phyloP scores from a whole-genome alignment of 2,113 vertebrate species.

The Nansenia antarctica region DNA sequence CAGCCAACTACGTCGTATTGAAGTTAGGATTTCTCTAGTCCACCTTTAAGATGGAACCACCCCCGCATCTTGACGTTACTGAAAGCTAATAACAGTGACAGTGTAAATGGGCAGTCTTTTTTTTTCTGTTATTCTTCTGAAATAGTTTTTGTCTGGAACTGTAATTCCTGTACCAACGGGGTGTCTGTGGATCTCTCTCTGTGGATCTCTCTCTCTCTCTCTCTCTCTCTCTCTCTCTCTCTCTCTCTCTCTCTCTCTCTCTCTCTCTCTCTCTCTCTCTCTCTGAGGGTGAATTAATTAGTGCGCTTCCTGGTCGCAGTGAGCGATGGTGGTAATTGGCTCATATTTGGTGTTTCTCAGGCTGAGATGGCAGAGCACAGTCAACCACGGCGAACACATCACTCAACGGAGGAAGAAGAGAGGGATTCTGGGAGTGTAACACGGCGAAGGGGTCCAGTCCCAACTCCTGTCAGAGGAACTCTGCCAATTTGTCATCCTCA shows the following conservation, averaged over 20 bases:
- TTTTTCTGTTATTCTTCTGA: too few species aligned
- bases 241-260: slow-evolving; percentile 49
- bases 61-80: too few species aligned
- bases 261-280: slow-evolving; percentile 49
- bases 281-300: slow-evolving; percentile 74
- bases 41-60: too few species aligned
- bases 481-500: slow-evolving; percentile 56
- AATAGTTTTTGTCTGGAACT: neutral
- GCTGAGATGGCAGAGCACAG: slow-evolving; percentile 41
- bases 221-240: slow-evolving; percentile 35
- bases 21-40: too few species aligned
- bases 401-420: slow-evolving; percentile 59
- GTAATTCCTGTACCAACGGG: neutral
- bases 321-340: slow-evolving; percentile 71
- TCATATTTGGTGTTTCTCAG: slow-evolving; percentile 63
- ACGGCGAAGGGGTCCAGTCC: slow-evolving; percentile 43
- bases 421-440: slow-evolving; percentile 60
- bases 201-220: neutral
- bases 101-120: too few species aligned
- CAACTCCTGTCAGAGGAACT: slow-evolving; percentile 59
- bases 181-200: neutral
- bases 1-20: too few species aligned
- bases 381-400: slow-evolving; percentile 49
- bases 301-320: slow-evolving; percentile 55
- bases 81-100: too few species aligned